A percentile compares a stretch with the other conserved stretches of the same genome.
Conservation (phyloP, 2,888 invertebrate species). For the Mythimna pallens region DNA sequence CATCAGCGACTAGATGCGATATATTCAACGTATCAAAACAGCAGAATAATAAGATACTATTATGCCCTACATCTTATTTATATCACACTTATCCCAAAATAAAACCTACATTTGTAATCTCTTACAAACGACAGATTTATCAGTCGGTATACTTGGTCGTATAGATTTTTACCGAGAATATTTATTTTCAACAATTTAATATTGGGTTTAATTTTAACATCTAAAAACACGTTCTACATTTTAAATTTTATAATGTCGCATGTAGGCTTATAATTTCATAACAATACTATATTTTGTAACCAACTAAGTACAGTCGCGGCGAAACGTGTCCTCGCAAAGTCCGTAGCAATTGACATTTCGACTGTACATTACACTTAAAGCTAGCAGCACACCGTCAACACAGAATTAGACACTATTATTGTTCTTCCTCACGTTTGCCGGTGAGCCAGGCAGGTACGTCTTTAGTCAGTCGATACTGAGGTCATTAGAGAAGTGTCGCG, state of each 20-base stretch:
- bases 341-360: slow-evolving; percentile 15
- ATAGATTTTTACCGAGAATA: slow-evolving; percentile 10
- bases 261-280: slow-evolving; percentile 42
- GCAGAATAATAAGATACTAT: slow-evolving; percentile 10
- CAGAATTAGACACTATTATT: slow-evolving; percentile 45
- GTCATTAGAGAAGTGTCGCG: slow-evolving; percentile 88
- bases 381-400: slow-evolving; percentile 43
- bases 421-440: slow-evolving; percentile 75
- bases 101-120: slow-evolving; percentile 6
- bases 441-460: slow-evolving; percentile 85
- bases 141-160: slow-evolving; percentile 34
- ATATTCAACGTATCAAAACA: slow-evolving; percentile 23
- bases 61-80: slow-evolving; percentile 21
- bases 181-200: background rate
- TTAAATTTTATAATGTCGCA: slow-evolving; percentile 14
- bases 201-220: background rate
- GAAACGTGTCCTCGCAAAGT: slow-evolving; percentile 16
- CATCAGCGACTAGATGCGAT: slow-evolving; percentile 40
- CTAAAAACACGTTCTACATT: slow-evolving; percentile 8
- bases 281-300: slow-evolving; percentile 55
- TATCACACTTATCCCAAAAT: slow-evolving; percentile 21
- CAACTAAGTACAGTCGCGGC: slow-evolving; percentile 21
- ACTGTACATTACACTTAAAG: slow-evolving; percentile 56
- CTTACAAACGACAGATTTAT: slow-evolving; percentile 16
- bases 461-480: slow-evolving; percentile 90